Base-by-base conservation (phyloP, 2,888 invertebrate genomes). In the Leptinotarsa haldemani region DNA sequence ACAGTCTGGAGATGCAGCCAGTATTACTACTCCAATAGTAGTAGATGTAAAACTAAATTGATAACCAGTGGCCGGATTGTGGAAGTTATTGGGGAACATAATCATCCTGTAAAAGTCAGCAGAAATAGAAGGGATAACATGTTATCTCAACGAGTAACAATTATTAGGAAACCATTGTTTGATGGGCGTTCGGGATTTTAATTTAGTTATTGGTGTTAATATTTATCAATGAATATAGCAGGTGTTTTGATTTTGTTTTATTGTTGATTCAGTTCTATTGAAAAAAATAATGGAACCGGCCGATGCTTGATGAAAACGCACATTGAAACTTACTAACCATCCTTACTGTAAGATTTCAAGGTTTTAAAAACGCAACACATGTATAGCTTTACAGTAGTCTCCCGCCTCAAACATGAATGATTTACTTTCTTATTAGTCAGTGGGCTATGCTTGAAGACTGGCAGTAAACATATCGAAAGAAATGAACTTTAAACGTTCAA, bases 1-100 rank as follows among this genome's bases (percentile, higher is more conserved):
- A 83, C 83, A 1, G 69, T 75, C 4, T 83, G 83, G 83, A 81
- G 79, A 64, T 83, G 83, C 68, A 76, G 76, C 25, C 78, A 80
- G 50, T 83, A 83, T 70, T 82, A 81, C 69, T 79, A 79, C 69
- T 78, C 78, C 4, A 78, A 77, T 58, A 70, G 70, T 25, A 78
- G 78, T 18, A 58, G 82, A 73, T 83, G 83, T 68, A 82, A 81
- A 74, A 78, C 80, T 9, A 77, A 75, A 30, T 71, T 82, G 12
- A 78, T 80, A 20, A 81, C 82, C 4, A 78, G 79, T 66, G 80
- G 82, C 69, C 74, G 79, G 18, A 74, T 78, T 7, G 81, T 83
- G 18, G 71, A 77, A 53, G 80, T 84, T 46, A 77, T 75, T 52
- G 82, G 79, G 48, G 76, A 56, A 64, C 83, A 78, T 70, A 82